Evolutionary conservation across 2,113 vertebrate species (phyloP).

Genomic region (Dolichotis patagonum): DNA sequence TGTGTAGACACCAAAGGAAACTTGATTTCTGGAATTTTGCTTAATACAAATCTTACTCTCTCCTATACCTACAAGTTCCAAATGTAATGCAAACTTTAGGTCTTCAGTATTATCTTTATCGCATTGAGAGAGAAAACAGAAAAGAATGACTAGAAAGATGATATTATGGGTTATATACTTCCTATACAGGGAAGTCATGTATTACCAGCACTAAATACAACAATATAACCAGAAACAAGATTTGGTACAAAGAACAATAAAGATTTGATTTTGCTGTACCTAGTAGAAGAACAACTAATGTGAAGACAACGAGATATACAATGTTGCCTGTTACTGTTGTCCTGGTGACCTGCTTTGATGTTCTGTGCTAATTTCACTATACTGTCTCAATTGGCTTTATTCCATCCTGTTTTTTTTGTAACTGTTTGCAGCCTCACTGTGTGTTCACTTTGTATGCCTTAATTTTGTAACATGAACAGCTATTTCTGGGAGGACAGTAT

Average conservation of each 20-base stretch:
- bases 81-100: not conserved
- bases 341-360: no score
- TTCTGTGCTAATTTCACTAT: no score
- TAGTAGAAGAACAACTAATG: no score
- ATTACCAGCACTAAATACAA: not conserved
- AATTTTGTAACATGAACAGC: no score
- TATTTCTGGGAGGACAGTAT: no score
- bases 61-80: not conserved
- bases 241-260: not conserved
- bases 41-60: not conserved
- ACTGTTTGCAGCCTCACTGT: no score
- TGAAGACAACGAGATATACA: no score
- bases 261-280: slow-evolving; percentile 9
- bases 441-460: no score
- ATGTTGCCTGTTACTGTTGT: no score
- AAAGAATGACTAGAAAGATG: not conserved
- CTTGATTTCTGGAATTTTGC: not conserved
- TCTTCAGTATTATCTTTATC: not conserved
- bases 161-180: not conserved
- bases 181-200: not conserved
- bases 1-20: not conserved
- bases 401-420: no score
- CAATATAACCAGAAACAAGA: not conserved
- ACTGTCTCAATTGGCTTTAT: no score
- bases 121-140: not conserved